Conservation (phyloP, 2,113 vertebrate species). For the Hydrochoerus hydrochaeris region DNA sequence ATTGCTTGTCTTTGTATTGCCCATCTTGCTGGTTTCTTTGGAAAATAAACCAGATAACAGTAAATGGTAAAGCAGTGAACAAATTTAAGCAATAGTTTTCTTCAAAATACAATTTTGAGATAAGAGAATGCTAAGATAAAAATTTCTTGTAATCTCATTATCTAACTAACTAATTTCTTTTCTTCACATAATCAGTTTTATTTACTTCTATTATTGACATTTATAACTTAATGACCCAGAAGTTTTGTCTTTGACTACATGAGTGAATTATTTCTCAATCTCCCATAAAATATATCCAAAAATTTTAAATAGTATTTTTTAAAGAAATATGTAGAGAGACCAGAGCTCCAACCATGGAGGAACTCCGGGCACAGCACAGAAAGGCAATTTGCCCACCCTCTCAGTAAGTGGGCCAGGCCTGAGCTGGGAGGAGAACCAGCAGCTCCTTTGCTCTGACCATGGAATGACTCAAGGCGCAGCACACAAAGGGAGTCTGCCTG, state of each 20-base stretch:
- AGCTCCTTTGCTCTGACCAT: too few species aligned
- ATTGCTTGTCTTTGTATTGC: background rate
- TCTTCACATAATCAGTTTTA: background rate
- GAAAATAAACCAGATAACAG: background rate
- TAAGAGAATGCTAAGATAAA: background rate
- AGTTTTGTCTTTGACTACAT: conserved; percentile 33
- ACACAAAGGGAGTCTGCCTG: too few species aligned
- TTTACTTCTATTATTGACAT: conserved; percentile 42
- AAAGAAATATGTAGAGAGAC: too few species aligned
- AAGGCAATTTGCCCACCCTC: too few species aligned
- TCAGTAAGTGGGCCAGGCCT: too few species aligned
- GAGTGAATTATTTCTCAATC: conserved; percentile 26
- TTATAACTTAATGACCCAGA: background rate
- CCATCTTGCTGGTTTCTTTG: background rate
- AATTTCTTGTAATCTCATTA: background rate
- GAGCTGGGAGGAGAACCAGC: too few species aligned
- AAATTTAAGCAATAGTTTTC: background rate
- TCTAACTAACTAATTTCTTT: background rate
- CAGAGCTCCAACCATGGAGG: too few species aligned
- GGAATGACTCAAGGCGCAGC: too few species aligned
- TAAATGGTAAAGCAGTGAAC: background rate
- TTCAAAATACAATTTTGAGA: conserved; percentile 23
- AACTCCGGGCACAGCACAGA: too few species aligned
- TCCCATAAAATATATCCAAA: conserved; percentile 26
- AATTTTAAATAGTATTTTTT: conserved; percentile 32